Evolutionary conservation across 2,113 vertebrate genomes (phyloP).

Genomic region (Carlito syrichta): DNA sequence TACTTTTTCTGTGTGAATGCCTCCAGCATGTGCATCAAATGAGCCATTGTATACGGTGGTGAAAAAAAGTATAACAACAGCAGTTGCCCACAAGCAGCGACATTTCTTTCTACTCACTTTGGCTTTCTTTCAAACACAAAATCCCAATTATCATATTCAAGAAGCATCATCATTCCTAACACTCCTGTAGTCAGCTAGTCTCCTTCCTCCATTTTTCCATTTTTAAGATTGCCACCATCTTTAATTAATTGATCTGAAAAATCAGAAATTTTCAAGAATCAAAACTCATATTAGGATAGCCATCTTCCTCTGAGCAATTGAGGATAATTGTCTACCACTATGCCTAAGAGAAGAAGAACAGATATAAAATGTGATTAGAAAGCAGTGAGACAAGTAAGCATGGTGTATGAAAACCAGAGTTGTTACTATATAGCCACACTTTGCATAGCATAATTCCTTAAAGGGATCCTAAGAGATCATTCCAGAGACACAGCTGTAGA

Average conservation of each 20-base stretch:
- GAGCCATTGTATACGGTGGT: not conserved
- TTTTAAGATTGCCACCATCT: not conserved
- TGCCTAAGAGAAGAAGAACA: not conserved
- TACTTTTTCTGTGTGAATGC: not conserved
- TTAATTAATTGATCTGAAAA: not conserved
- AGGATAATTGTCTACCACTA: not conserved
- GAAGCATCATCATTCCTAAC: not conserved
- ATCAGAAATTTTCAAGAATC: not conserved
- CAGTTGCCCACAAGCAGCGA: not conserved
- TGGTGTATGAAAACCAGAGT: not conserved
- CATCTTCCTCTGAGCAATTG: not conserved
- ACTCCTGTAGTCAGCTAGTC: not conserved
- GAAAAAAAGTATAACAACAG: too few species aligned
- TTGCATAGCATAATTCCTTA: not conserved
- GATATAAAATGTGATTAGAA: not conserved
- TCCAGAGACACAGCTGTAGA: slow-evolving; percentile 58
- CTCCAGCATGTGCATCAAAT: not conserved
- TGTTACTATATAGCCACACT: not conserved
- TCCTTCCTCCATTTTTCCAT: not conserved
- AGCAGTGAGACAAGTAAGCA: not conserved
- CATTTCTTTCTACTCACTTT: fast-evolving
- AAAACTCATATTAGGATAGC: not conserved
- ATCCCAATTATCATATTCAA: not conserved
- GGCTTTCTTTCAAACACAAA: not conserved
- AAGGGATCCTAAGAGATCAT: not conserved